Conservation (phyloP, 2,888 invertebrate species). For the Parapristionchus giblindavisi region DNA sequence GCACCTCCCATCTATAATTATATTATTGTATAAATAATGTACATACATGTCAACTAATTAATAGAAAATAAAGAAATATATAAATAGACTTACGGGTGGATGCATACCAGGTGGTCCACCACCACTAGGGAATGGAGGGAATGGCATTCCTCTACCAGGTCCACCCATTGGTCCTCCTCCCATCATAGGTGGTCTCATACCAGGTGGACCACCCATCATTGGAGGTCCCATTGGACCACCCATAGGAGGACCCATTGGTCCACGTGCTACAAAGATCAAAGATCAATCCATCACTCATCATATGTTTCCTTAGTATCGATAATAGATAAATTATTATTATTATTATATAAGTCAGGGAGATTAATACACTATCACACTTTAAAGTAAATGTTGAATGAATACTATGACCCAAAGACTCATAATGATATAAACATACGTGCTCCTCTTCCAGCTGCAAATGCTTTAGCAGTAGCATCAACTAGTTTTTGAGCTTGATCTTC, state of each 20-base stretch:
- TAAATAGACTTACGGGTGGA: background rate
- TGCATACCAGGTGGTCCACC: conserved; percentile 45
- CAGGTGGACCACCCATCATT: conserved; percentile 45
- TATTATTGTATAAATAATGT: background rate
- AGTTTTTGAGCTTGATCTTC: conserved; percentile 98
- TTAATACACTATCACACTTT: too few relatives aligned
- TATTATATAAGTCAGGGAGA: too few relatives aligned
- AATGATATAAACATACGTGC: background rate
- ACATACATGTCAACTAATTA: background rate
- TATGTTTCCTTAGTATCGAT: too few relatives aligned
- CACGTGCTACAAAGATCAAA: background rate
- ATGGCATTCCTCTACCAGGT: background rate
- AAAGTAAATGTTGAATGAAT: too few relatives aligned
- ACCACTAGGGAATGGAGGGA: background rate
- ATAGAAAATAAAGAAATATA: background rate
- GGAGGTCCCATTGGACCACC: conserved; percentile 41
- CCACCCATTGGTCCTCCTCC: too few relatives aligned
- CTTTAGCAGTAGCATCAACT: conserved; percentile 79
- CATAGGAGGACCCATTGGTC: conserved; percentile 30
- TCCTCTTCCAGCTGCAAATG: conserved; percentile 41
- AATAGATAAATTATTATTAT: too few relatives aligned
- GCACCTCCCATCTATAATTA: conserved; percentile 8
- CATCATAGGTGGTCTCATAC: background rate
- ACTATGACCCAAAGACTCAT: too few relatives aligned
- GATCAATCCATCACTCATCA: too few relatives aligned